phyloP scores from a whole-genome alignment of 2,888 invertebrate genomes.

The Deilephila porcellus region DNA sequence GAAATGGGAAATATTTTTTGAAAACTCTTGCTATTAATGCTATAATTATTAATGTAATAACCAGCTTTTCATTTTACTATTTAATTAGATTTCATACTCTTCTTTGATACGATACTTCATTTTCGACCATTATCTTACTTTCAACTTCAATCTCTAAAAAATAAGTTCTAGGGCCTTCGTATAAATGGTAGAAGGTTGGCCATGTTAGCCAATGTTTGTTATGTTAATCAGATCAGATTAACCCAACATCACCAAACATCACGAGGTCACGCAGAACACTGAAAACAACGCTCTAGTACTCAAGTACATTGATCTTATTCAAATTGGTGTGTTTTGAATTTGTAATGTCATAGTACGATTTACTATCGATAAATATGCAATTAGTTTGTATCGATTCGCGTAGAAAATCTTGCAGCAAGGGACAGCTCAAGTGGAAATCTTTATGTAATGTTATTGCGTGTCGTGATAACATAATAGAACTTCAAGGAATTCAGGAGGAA shows the following conservation, averaged over 20 bases:
- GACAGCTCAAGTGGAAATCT: not conserved
- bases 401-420: constrained; percentile 1
- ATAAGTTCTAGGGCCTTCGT: not conserved
- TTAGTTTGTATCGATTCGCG: not conserved
- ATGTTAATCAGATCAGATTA: constrained; percentile 39
- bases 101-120: too few relatives aligned
- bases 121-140: too few relatives aligned
- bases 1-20: too few relatives aligned
- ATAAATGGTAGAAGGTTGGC: not conserved
- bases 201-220: constrained; percentile 34
- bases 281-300: constrained; percentile 18
- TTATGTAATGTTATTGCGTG: constrained; percentile 11
- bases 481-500: not conserved
- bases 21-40: too few relatives aligned
- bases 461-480: not conserved
- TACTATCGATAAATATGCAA: constrained; percentile 17
- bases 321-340: constrained; percentile 10
- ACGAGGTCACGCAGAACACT: constrained; percentile 20
- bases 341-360: constrained; percentile 12
- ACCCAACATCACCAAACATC: constrained; percentile 34
- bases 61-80: too few relatives aligned
- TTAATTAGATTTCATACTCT: too few relatives aligned
- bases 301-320: constrained; percentile 19
- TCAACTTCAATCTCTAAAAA: not conserved
- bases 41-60: too few relatives aligned